These are phyloP conservation scores for Glyphotaelius pellucidus DNA, from an alignment of 2,888 invertebrate species.

Conservation along the genomic window DNA sequence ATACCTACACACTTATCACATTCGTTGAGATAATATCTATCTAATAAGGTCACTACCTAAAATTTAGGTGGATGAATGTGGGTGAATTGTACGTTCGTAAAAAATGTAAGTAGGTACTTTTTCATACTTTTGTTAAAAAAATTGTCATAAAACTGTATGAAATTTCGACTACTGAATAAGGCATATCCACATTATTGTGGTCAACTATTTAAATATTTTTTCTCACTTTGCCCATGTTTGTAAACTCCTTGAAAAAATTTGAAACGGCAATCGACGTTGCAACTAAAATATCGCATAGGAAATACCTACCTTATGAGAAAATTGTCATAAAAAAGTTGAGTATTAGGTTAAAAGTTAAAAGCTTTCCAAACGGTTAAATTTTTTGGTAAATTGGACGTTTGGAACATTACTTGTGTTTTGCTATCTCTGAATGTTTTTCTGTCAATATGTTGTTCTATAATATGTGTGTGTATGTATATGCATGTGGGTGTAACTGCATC, in stretches of 20 bases:
- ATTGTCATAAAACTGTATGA: background rate
- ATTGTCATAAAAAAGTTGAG: background rate
- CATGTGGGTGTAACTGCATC: background rate
- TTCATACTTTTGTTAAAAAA: background rate
- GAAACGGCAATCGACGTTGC: background rate
- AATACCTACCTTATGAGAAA: background rate
- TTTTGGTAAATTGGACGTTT: background rate
- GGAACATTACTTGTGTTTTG: background rate
- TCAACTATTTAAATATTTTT: background rate
- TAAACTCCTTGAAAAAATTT: background rate
- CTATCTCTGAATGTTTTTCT: background rate
- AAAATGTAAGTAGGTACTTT: background rate
- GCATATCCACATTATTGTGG: background rate
- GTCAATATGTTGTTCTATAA: background rate
- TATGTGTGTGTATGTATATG: background rate
- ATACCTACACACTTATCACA: background rate
- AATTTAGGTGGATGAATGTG: background rate
- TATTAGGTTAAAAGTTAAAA: background rate
- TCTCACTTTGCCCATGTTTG: background rate
- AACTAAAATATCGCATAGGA: no score
- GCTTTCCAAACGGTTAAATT: background rate
- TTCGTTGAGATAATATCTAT: background rate
- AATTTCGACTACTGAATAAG: background rate
- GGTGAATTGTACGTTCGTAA: background rate
- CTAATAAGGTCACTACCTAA: background rate